Conservation (phyloP, 2,888 invertebrate genomes). For the Machimus rusticus region DNA sequence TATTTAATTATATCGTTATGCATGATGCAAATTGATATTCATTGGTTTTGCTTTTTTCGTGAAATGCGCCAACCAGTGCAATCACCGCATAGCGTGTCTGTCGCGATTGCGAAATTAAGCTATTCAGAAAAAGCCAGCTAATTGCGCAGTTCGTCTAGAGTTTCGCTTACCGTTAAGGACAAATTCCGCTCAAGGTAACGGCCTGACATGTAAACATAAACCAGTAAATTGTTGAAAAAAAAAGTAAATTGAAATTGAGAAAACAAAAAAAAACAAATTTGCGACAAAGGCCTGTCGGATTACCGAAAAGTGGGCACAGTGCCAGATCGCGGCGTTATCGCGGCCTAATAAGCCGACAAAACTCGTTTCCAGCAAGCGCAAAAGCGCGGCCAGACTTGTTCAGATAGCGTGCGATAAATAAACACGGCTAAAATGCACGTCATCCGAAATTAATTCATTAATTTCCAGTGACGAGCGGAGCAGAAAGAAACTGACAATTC, state of each 20-base stretch:
- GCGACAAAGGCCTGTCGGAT: background rate
- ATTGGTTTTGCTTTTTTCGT: background rate
- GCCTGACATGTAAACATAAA: background rate
- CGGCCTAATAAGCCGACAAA: background rate
- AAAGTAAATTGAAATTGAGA: background rate
- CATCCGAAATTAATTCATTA: slow-evolving; percentile 37
- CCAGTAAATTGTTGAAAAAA: background rate
- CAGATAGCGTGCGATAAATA: slow-evolving; percentile 24
- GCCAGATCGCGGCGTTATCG: background rate
- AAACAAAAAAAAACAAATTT: background rate
- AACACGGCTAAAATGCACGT: slow-evolving; percentile 22
- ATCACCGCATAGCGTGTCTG: background rate
- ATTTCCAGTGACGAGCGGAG: slow-evolving; percentile 8
- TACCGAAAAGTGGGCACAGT: background rate
- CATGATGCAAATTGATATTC: background rate
- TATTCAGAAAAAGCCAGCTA: background rate
- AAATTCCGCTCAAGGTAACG: slow-evolving; percentile 6
- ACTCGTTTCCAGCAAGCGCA: slow-evolving; percentile 1
- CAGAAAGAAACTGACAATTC: slow-evolving; percentile 18
- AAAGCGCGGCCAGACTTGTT: background rate
- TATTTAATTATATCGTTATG: background rate
- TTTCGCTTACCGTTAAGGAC: background rate
- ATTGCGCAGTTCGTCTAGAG: background rate
- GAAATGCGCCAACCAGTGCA: background rate
- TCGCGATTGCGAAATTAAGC: background rate